Evolutionary conservation across 2,888 invertebrate genomes (phyloP), one percentile per base, ranked within the genome.

Genomic region (Deilephila elpenor): DNA sequence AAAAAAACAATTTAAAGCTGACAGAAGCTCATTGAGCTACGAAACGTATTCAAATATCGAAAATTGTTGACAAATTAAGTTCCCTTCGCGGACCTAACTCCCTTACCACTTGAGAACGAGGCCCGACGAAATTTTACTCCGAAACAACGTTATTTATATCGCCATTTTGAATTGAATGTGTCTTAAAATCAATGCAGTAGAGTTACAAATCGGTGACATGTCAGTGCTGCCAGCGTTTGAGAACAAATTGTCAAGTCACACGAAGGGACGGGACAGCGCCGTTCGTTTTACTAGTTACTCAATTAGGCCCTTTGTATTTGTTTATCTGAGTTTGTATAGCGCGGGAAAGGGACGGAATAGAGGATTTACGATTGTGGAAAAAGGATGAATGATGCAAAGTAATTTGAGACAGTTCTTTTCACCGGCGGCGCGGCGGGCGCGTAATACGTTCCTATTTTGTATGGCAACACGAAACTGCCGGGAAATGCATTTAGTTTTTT

Each of bases 271-370:
- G 89, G 85, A 89, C 90, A 88, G 89, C 91, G 90, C 90, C 91
- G 93, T 92, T 92, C 93, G 92, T 92, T 94, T 93, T 93, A 93
- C 94, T 94, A 94, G 93, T 95, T 94, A 95, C 94, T 95, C 95
- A 95, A 95, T 95, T 95, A 95, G 95, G 93, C 93, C 93, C 94
- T 95, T 94, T 95, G 95, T 95, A 92, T 95, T 94, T 95, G 94
- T 94, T 95, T 94, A 94, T 94, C 92, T 92, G 92, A 94, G 93
- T 94, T 94, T 93, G 92, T 93, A 91, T 91, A 93, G 91, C 87
- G 84, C 80, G 76, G 79, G 88, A 93, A 78, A 81, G 85, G 76
- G 90, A 92, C 72, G 76, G 75, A 79, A 70, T 80, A 86, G 89
- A 64, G 67, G 61, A 61, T 72, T 71, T 6, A 14, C 34, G 60